Evolutionary conservation across 2,113 vertebrate genomes (phyloP).

Genomic region (Passer montanus): DNA sequence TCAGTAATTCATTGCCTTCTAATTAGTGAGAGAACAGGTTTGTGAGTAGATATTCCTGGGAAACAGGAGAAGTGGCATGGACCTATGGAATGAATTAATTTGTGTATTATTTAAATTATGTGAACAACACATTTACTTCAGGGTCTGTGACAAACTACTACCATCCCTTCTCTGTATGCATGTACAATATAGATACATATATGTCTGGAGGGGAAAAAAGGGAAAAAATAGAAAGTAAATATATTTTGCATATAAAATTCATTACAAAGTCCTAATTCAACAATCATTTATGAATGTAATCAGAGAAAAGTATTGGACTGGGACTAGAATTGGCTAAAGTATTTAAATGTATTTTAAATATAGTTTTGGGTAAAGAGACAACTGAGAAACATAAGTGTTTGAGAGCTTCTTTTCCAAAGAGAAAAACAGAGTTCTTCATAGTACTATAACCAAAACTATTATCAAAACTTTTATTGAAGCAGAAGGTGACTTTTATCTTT

Average conservation of each 20-base stretch:
- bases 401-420: not conserved
- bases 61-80: not conserved
- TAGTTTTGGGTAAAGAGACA: not conserved
- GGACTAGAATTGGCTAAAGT: not conserved
- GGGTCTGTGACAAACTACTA: not conserved
- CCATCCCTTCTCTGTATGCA: not conserved
- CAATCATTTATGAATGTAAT: not conserved
- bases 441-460: not conserved
- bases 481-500: not conserved
- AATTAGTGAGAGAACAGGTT: not conserved
- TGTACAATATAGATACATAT: not conserved
- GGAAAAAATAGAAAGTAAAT: not conserved
- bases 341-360: not conserved
- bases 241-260: not conserved
- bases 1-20: not conserved
- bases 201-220: accelerated
- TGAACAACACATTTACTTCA: not conserved
- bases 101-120: not conserved
- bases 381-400: not conserved
- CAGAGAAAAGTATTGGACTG: not conserved
- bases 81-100: not conserved
- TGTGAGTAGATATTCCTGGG: not conserved
- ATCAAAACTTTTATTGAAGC: not conserved
- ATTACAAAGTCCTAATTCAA: not conserved
- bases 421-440: not conserved